A percentile compares a stretch with the other conserved stretches of the same genome.
Conservation (phyloP, 2,113 vertebrate genomes). For the Mola mola region DNA sequence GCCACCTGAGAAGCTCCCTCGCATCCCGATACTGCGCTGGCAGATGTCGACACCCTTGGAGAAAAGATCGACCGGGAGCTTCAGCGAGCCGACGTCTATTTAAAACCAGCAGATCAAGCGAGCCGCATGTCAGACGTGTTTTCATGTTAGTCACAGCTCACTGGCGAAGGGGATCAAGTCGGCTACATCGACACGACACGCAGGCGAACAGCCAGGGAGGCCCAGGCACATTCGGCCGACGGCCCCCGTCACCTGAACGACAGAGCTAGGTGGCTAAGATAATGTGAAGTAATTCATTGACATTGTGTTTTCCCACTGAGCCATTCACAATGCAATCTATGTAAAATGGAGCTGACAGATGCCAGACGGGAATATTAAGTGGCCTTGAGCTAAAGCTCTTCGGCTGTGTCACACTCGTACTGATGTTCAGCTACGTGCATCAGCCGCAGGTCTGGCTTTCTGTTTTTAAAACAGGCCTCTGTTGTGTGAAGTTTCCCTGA, state of each 20-base stretch:
- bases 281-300: constrained; percentile 59
- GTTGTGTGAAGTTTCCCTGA: constrained; percentile 23
- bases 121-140: constrained; percentile 69
- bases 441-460: constrained; percentile 1
- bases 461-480: constrained; percentile 15
- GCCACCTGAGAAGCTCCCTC: constrained; percentile 12
- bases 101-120: constrained; percentile 54
- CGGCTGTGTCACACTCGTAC: constrained; percentile 31
- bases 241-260: constrained; percentile 48
- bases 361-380: constrained; percentile 36
- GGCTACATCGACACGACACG: constrained; percentile 62
- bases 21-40: constrained; percentile 4
- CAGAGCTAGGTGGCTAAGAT: constrained; percentile 53
- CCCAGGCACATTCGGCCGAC: constrained; percentile 40
- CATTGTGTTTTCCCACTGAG: constrained; percentile 44
- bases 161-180: constrained; percentile 58
- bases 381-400: constrained; percentile 8
- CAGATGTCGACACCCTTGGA: constrained; percentile 38
- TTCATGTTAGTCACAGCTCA: constrained; percentile 72
- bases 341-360: constrained; percentile 42
- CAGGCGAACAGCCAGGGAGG: constrained; percentile 59
- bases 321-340: constrained; percentile 50
- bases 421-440: constrained; percentile 32
- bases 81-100: constrained; percentile 41
- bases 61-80: constrained; percentile 45